phyloP scores from a whole-genome alignment of 2,113 vertebrate genomes.

The Tyrannus savana region DNA sequence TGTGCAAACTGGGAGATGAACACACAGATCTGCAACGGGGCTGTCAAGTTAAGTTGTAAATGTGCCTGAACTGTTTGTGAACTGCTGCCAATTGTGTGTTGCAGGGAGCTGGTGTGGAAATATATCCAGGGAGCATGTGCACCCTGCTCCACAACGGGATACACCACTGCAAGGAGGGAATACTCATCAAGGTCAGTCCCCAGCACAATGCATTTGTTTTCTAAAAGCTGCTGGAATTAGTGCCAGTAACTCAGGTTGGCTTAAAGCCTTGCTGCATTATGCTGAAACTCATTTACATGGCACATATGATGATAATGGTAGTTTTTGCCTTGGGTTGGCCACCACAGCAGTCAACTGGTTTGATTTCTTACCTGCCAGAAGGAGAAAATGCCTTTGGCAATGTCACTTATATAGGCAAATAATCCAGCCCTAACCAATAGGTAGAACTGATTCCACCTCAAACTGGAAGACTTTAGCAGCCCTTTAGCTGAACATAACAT shows the following conservation, averaged over 20 bases:
- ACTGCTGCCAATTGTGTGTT: not conserved
- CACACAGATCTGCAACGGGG: not conserved
- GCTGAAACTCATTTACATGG: accelerated
- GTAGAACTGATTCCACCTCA: not conserved
- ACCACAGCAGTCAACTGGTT: not conserved
- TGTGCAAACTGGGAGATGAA: not conserved
- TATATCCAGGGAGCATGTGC: conserved; percentile 91
- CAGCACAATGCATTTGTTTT: not conserved
- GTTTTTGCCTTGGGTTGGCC: not conserved
- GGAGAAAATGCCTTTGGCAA: not conserved
- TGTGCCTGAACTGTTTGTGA: not conserved
- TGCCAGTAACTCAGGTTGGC: not conserved
- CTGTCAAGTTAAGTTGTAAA: not conserved
- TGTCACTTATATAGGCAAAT: not conserved
- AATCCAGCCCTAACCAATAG: not conserved
- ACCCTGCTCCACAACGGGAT: conserved; percentile 85
- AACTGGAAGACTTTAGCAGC: not conserved
- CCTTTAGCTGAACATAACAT: not conserved
- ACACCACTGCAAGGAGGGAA: conserved; percentile 96
- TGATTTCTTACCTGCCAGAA: not conserved
- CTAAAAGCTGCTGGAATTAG: not conserved
- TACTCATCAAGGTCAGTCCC: conserved; percentile 91
- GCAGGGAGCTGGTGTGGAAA: conserved; percentile 93
- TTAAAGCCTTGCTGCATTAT: not conserved
- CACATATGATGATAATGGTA: not conserved